A percentile compares a stretch with the other conserved stretches of the same genome.
These are phyloP conservation scores for Myathropa florea DNA, from an alignment of 2,888 invertebrate species.

Conservation along the genomic window DNA sequence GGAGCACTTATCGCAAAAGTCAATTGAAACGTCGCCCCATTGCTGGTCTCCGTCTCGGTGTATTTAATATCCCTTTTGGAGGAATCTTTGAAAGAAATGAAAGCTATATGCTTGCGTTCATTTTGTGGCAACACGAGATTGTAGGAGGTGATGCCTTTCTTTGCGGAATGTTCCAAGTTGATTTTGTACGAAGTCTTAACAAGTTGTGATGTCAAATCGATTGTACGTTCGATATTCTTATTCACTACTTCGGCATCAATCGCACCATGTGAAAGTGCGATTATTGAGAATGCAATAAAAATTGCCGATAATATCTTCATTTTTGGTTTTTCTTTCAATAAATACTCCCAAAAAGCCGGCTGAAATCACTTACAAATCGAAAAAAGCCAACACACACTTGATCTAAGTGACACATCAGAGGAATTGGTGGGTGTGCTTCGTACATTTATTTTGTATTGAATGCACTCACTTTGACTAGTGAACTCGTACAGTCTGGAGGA, in stretches of 20 bases:
- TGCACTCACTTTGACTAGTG: not conserved
- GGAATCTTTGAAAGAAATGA: constrained; percentile 86
- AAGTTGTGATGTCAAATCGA: constrained; percentile 94
- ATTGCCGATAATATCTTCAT: constrained; percentile 44
- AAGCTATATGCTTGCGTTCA: constrained; percentile 86
- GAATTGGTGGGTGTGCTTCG: constrained; percentile 17
- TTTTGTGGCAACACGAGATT: constrained; percentile 84
- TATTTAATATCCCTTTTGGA: constrained; percentile 83
- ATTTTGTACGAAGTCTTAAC: constrained; percentile 91
- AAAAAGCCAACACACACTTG: constrained; percentile 67
- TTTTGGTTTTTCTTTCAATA: not conserved
- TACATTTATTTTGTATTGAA: not conserved
- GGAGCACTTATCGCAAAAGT: constrained; percentile 80
- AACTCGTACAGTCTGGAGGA: not conserved
- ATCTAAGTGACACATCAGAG: constrained; percentile 58
- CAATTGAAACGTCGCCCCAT: constrained; percentile 83
- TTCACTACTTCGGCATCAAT: constrained; percentile 84
- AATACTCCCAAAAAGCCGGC: constrained; percentile 50
- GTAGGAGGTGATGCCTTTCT: constrained; percentile 86
- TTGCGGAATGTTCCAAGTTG: constrained; percentile 91
- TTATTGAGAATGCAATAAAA: constrained; percentile 26
- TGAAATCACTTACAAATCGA: constrained; percentile 29
- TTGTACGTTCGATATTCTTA: constrained; percentile 91
- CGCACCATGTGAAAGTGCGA: constrained; percentile 61
- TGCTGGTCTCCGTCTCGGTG: constrained; percentile 82